phyloP scores from a whole-genome alignment of 2,797 vertebrate genomes.

The Clarias laeviceps region DNA sequence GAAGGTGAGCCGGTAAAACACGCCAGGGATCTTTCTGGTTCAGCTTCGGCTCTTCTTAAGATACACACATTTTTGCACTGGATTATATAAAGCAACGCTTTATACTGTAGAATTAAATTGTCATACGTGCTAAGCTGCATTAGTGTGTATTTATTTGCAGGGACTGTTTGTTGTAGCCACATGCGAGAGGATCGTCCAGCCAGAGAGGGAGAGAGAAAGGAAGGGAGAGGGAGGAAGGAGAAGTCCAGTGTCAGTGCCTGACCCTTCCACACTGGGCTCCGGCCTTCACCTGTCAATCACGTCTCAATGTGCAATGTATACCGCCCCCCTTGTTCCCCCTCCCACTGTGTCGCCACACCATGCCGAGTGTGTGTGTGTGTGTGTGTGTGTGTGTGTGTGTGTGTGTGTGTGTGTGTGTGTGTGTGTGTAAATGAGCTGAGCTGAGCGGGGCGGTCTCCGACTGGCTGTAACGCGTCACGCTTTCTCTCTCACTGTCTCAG shows the following conservation, averaged over 20 bases:
- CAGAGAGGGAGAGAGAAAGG: constrained; percentile 59
- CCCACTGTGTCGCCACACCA: constrained; percentile 43
- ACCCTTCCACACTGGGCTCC: constrained; percentile 61
- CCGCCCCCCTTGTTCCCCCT: constrained; percentile 37
- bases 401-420: too few species aligned
- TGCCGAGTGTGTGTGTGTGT: constrained; percentile 18
- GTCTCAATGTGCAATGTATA: constrained; percentile 60
- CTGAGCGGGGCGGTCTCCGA: constrained; percentile 43
- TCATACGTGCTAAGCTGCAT: neutral
- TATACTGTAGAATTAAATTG: too few species aligned
- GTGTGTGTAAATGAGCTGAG: constrained; percentile 46
- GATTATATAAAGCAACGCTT: neutral
- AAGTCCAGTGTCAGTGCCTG: constrained; percentile 61
- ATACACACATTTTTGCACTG: too few species aligned
- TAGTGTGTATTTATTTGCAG: constrained; percentile 51
- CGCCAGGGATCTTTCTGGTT: neutral
- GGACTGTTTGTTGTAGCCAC: constrained; percentile 56
- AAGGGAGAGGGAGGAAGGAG: constrained; percentile 58
- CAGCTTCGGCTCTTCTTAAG: neutral
- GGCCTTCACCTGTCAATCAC: constrained; percentile 71
- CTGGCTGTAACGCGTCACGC: constrained; percentile 42
- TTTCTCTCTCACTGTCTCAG: constrained; percentile 43
- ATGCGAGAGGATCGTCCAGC: constrained; percentile 67
- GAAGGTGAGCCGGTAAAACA: constrained; percentile 74
- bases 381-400: constrained; percentile 36